Evolutionary conservation across 2,113 vertebrate genomes (phyloP), one percentile per base, ranked within the genome.

Genomic region (Hemichromis elongatus): DNA sequence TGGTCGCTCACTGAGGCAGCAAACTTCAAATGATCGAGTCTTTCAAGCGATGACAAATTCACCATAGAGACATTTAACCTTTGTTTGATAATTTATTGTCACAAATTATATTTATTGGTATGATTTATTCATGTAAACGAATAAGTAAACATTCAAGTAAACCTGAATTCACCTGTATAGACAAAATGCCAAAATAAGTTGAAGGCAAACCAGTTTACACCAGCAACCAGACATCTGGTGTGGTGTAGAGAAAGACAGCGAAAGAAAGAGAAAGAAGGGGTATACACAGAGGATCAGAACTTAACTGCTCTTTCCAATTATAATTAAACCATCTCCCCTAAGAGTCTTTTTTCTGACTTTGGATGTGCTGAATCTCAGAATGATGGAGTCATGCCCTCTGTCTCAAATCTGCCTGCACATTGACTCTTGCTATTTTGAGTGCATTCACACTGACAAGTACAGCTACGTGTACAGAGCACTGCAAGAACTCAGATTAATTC

Each of bases 21-120:
- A 26, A 70, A 70, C 21, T 0, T 42, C 66, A 26, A 45, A 45
- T 3, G 40, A 21, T 70, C 21, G 9, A 45, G 40, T 18, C 37
- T 70, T 70, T 70, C 66, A 26, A 45, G 13, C 7, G 21, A 70
- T 26, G 40, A 70, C 16, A 45, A 70, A 45, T 21, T 70, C 66
- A 70, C 4, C n/a, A 0, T 6, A 45, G 66, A 70, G 66, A 45
- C 66, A 1, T 42, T 45, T 70, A 28, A 70, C 40, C 40, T 26
- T 45, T 70, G 66, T 40, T 18, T 14, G 0, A 0, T 70, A 18
- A 45, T 70, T 70, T 45, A 18, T 45, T 45, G 40, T 14, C 21
- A 16, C 13, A 26, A 70, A 70, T 45, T 26, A 70, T 1, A 16
- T 70, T 70, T 70, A 70, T 70, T 70, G 40, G 40, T 47, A 26